Evolutionary conservation across 2,797 vertebrate species (phyloP).

Genomic region (Anisognathus igniventris): DNA sequence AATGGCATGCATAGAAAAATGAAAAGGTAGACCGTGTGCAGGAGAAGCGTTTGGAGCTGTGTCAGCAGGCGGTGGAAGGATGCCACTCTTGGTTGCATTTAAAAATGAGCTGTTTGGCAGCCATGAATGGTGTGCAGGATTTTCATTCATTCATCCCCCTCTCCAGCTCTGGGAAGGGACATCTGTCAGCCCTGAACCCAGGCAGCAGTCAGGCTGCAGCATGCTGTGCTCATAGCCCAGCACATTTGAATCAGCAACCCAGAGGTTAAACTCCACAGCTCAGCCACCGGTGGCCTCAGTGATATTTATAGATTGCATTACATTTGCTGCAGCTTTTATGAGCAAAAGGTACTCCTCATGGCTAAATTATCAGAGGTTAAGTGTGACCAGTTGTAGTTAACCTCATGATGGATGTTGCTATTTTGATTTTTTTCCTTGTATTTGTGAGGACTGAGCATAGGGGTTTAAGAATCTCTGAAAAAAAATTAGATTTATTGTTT

Average conservation of each 20-base stretch:
- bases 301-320: slow-evolving; percentile 44
- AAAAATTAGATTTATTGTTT: not conserved
- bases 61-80: slow-evolving; percentile 6
- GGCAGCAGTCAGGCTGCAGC: not conserved
- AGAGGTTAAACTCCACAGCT: slow-evolving; percentile 12
- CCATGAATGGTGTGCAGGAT: not conserved
- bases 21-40: not conserved
- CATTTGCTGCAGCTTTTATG: not conserved
- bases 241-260: not conserved
- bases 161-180: not conserved
- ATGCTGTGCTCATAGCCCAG: not conserved
- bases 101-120: not conserved
- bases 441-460: not conserved
- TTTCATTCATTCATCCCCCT: slow-evolving; percentile 22
- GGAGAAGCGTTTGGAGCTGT: not conserved
- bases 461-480: not conserved
- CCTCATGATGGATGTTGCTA: not conserved
- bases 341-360: not conserved
- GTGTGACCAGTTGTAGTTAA: not conserved
- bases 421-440: not conserved
- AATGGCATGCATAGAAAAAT: not conserved
- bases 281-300: not conserved
- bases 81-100: not conserved
- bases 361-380: slow-evolving; percentile 6
- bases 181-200: slow-evolving; percentile 29